Base-by-base conservation (phyloP, 2,888 invertebrate species). In the Melieria picta region DNA sequence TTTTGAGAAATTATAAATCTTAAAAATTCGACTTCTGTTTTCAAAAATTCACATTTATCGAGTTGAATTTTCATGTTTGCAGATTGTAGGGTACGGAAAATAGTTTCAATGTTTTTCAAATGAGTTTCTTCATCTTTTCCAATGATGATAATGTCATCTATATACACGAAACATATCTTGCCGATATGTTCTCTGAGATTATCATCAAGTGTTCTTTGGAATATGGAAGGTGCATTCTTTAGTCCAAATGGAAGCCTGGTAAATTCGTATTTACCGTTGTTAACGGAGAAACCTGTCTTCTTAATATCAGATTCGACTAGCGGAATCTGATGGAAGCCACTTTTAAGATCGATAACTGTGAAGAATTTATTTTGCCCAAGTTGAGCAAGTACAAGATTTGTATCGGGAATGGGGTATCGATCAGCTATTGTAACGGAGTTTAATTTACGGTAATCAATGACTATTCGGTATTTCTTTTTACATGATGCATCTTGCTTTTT, bases 391-490 rank as follows among this genome's bases (percentile, higher is more conserved):
- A 69, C 65, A 9, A 71, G 71, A 50, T 69, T 71, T 43, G 72
- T 76, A 13, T 73, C 70, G 7, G 73, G 69, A n/a, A 75, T 65
- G 1, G 74, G 72, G 11, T 69, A 73, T 9, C 58, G 11, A n/a
- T 73, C 74, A 3, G 74, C 43, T 1, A 69, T 65, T 2, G 71
- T 74, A 5, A 73, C 61, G 9, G 43, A 43, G 48, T 76, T 76
- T 3, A 69, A 9, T 65, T 69, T 65, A 16, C 72, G 50, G n/a
- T 60, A 67, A 7, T 66, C 66, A 0, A 72, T 56, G 42, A 68
- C 72, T 1, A 72, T 11, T 9, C 72, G 13, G 7, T 68, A 60
- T 64, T 72, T 45, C 30, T 50, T 61, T 11, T 68, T 57, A 3
- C 61, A 61, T 1, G 30, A 50, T 2, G 70, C 46, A 13, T 74